These are phyloP conservation scores for Thera britannica DNA, from an alignment of 2,888 invertebrate genomes.

Conservation along the genomic window DNA sequence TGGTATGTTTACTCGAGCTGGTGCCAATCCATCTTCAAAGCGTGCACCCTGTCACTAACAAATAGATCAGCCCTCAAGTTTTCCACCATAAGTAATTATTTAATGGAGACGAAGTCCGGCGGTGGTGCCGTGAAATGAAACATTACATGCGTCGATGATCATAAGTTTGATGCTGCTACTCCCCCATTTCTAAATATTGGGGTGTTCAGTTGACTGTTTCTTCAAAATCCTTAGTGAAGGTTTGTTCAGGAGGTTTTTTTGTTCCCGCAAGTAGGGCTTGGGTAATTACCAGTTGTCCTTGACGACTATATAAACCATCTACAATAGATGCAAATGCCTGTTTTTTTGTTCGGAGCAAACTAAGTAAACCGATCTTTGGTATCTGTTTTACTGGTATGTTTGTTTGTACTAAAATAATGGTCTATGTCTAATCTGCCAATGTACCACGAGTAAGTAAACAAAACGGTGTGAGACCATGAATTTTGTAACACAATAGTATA, in stretches of 20 bases:
- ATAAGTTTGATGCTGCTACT: constrained; percentile 52
- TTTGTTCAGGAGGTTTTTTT: not conserved
- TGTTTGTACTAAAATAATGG: no score
- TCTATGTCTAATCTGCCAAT: no score
- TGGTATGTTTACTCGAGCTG: not conserved
- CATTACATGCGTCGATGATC: constrained; percentile 69
- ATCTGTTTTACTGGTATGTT: no score
- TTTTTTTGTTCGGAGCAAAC: no score
- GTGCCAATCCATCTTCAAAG: constrained; percentile 14
- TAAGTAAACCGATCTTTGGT: no score
- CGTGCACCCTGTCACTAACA: constrained; percentile 20
- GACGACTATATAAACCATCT: no score
- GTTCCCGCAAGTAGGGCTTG: not conserved
- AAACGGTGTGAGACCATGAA: no score
- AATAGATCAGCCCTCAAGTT: constrained; percentile 33
- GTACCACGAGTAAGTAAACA: no score
- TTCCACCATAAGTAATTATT: constrained; percentile 61
- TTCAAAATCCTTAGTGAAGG: constrained; percentile 27
- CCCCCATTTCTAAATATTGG: constrained; percentile 27
- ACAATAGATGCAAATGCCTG: no score
- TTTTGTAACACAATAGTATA: no score
- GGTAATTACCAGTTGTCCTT: no score
- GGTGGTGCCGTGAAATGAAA: constrained; percentile 72
- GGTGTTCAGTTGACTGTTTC: constrained; percentile 21
- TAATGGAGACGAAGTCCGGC: constrained; percentile 76